phyloP scores from a whole-genome alignment of 2,888 invertebrate genomes.

The Daptonema setosum region DNA sequence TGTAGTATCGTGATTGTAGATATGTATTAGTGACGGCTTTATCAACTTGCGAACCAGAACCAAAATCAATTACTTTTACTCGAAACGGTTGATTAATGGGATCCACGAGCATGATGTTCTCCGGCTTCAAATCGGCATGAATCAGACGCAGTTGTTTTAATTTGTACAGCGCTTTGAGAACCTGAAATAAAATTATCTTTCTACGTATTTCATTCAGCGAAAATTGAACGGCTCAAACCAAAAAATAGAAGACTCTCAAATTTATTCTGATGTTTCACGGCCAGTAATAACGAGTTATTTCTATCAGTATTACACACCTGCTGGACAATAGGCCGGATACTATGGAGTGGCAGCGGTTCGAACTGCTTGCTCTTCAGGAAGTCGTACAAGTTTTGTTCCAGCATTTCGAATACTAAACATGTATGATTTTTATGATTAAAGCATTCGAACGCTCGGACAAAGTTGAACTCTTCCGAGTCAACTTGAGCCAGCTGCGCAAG shows the following conservation, averaged over 20 bases:
- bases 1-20: conserved; percentile 91
- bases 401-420: conserved; percentile 97
- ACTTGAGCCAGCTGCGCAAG: conserved; percentile 48
- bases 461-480: conserved; percentile 97
- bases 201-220: background rate
- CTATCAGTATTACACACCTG: too few species aligned
- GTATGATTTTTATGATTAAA: conserved; percentile 99
- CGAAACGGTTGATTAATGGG: conserved; percentile 90
- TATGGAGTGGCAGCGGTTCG: conserved; percentile 87
- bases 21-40: conserved; percentile 99
- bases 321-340: conserved; percentile 92
- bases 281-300: too few species aligned
- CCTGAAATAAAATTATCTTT: too few species aligned
- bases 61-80: conserved; percentile 98
- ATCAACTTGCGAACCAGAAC: conserved; percentile 93
- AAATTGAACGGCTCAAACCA: too few species aligned
- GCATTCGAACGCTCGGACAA: conserved; percentile 97
- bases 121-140: conserved; percentile 96
- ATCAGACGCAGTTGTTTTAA: conserved; percentile 85
- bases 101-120: conserved; percentile 99
- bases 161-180: conserved; percentile 54
- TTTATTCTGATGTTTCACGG: too few species aligned
- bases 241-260: too few species aligned
- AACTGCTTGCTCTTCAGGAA: conserved; percentile 99
- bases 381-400: conserved; percentile 98